Base-by-base conservation (phyloP, 30 jellyfish, hydroid and myxozoan species). In the Cassiopea andromeda region DNA sequence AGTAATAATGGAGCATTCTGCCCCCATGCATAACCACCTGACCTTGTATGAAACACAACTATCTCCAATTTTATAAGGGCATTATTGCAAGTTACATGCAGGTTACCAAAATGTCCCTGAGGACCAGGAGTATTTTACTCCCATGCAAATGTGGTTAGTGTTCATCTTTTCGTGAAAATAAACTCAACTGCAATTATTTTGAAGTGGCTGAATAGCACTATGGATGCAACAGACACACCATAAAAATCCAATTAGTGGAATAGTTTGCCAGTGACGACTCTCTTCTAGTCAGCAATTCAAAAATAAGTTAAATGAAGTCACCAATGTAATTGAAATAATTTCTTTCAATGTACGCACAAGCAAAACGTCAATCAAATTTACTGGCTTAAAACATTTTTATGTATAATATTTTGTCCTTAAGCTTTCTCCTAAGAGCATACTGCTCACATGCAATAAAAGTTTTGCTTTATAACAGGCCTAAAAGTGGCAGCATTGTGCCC, bases 381-480 rank as follows among this genome's bases (percentile, higher is more conserved):
- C 38, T 27, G 38, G 38, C 38, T 27, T 27, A 27, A 27, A 27
- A 27, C 38, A 27, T 27, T 27, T 27, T 27, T 27, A 27, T 27
- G 38, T 27, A 27, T 27, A 27, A 27, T 27, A 27, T 27, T 27
- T 27, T 27, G 0, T 54, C 64, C 64, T 54, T 17, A 64, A 27
- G 27, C 73, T 9, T 64, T 4, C 6, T 64, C 89, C 1, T 27
- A 57, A 60, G 87, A 85, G 93, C 93, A 73, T 85, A 50, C 59
- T 73, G 87, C 93, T 85, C 87, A 4, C 93, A 85, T 85, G 93
- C 93, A 85, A 60, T 48, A 70, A 70, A 43, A 64, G 0, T 17
- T 2, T 4, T 3, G 15, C 27, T 4, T 2, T 64, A 54, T 54
- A 10, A 54, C 12, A 10, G 64, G 64, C 7, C 64, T 54, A 10